Percentiles rank a stretch among this genome's conserved stretches.
Evolutionary conservation across 1,140 invertebrate genomes (phyloP).

Genomic region (Drosophila tani): DNA sequence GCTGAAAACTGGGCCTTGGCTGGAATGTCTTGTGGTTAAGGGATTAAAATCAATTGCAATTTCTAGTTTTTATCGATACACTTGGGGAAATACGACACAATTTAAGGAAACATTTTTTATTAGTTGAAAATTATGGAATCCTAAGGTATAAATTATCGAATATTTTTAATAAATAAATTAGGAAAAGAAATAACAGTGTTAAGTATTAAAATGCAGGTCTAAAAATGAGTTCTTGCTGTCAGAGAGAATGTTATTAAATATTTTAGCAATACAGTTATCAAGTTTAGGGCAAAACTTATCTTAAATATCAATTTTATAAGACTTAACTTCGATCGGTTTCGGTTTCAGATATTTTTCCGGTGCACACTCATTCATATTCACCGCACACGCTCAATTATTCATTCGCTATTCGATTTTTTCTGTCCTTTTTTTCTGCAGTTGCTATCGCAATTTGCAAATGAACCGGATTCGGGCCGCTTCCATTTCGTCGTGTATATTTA

Average conservation of each 20-base stretch:
- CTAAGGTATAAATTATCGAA: no score
- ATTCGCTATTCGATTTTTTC: slow-evolving; percentile 32
- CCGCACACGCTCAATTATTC: slow-evolving; percentile 66
- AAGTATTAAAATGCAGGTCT: no score
- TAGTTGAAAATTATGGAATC: no score
- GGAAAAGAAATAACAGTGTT: neutral
- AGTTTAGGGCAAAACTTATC: rapidly evolving
- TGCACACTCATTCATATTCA: slow-evolving; percentile 57
- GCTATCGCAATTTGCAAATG: slow-evolving; percentile 58
- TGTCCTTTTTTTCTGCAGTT: slow-evolving; percentile 17
- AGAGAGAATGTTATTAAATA: no score
- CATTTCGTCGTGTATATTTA: slow-evolving; percentile 62
- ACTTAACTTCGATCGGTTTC: neutral
- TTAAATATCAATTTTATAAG: neutral
- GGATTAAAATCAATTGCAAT: slow-evolving; percentile 1
- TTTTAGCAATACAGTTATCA: no score
- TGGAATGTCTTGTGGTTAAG: slow-evolving; percentile 5
- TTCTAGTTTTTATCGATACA: neutral
- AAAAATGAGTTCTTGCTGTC: no score
- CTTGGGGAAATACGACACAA: neutral
- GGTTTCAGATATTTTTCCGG: neutral
- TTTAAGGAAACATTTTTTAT: neutral
- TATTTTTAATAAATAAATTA: neutral
- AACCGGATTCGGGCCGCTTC: slow-evolving; percentile 61
- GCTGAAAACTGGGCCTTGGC: neutral